These are phyloP conservation scores for Gadopsis marmoratus DNA, from an alignment of 2,797 vertebrate species.

Conservation along the genomic window DNA sequence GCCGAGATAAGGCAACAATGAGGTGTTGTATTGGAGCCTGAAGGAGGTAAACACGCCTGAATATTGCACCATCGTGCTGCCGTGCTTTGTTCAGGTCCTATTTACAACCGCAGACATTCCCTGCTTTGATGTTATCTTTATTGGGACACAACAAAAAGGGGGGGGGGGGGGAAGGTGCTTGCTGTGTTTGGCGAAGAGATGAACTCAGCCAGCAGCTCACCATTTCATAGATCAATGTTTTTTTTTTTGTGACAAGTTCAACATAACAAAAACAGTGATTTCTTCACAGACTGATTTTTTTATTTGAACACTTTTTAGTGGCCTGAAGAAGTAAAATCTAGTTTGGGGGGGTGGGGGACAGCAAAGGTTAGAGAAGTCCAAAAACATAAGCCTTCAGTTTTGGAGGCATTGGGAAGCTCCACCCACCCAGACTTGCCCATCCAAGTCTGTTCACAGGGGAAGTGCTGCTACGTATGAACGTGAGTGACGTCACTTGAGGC, in stretches of 20 bases:
- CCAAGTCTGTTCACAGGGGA: background rate
- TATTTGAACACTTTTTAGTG: too few species aligned
- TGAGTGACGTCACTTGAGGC: too few species aligned
- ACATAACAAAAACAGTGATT: background rate
- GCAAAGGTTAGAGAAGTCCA: background rate
- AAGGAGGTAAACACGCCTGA: slow-evolving; percentile 10
- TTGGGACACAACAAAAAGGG: slow-evolving; percentile 1
- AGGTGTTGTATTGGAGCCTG: slow-evolving; percentile 14
- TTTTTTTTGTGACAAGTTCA: background rate
- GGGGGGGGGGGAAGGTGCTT: background rate
- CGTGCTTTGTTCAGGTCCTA: slow-evolving; percentile 14
- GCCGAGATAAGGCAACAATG: slow-evolving; percentile 17
- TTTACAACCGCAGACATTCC: slow-evolving; percentile 14
- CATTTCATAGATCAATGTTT: background rate
- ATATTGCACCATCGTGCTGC: slow-evolving; percentile 10
- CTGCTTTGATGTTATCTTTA: slow-evolving; percentile 38
- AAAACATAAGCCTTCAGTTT: rapidly evolving
- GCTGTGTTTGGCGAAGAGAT: slow-evolving; percentile 2
- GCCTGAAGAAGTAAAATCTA: background rate
- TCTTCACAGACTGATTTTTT: background rate
- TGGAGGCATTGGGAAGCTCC: background rate
- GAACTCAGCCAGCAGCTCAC: background rate
- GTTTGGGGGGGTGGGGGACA: too few species aligned
- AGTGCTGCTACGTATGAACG: too few species aligned
- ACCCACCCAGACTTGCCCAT: background rate